Evolutionary conservation across 1,140 invertebrate genomes (phyloP).

Genomic region (Bursaphelenchus mucronatus): DNA sequence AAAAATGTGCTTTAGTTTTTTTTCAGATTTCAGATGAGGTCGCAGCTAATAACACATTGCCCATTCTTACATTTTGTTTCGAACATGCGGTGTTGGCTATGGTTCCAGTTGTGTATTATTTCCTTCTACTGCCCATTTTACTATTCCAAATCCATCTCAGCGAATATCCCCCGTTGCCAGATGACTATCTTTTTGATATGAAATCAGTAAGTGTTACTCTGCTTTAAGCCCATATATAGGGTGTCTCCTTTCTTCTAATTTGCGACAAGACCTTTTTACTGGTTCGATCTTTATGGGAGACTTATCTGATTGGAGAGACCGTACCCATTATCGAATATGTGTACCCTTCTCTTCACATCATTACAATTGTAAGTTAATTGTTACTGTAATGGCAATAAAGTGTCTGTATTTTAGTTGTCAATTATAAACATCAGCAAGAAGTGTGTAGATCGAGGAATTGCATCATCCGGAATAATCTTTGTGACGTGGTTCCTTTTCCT

Average conservation of each 20-base stretch:
- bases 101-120: slow-evolving; percentile 28
- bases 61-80: slow-evolving; percentile 18
- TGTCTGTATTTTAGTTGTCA: slow-evolving; percentile 25
- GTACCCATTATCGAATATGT: slow-evolving; percentile 45
- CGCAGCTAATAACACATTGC: too few species aligned
- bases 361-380: slow-evolving; percentile 32
- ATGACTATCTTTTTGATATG: slow-evolving; percentile 30
- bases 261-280: slow-evolving; percentile 29
- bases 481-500: slow-evolving; percentile 41
- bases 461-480: slow-evolving; percentile 33
- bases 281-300: slow-evolving; percentile 28
- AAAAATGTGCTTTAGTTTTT: too few species aligned
- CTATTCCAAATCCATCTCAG: slow-evolving; percentile 25
- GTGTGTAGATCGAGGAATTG: slow-evolving; percentile 29
- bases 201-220: slow-evolving; percentile 23
- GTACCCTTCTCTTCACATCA: slow-evolving; percentile 30
- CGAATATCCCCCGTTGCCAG: slow-evolving; percentile 20
- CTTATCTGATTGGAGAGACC: slow-evolving; percentile 12
- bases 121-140: slow-evolving; percentile 34
- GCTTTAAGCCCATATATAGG: slow-evolving; percentile 21
- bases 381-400: background rate
- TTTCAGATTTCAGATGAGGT: too few species aligned
- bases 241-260: slow-evolving; percentile 24
- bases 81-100: slow-evolving; percentile 37
- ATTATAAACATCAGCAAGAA: slow-evolving; percentile 27